phyloP scores from a whole-genome alignment of 2,888 invertebrate genomes.

The Yponomeuta malinellus region DNA sequence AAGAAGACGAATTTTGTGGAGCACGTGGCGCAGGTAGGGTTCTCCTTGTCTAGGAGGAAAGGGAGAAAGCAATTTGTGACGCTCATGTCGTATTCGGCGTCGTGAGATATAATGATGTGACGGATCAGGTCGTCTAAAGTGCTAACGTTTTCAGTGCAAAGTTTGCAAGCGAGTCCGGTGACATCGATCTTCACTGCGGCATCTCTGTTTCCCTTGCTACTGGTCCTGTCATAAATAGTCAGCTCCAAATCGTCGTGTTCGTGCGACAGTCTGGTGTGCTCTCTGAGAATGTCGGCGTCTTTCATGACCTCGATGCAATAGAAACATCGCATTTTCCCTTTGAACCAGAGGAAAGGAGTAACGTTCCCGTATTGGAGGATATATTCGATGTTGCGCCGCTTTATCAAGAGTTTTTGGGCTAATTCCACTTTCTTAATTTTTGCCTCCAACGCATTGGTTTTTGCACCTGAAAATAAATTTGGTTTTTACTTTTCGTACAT shows the following conservation, averaged over 20 bases:
- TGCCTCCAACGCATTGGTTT: conserved; percentile 55
- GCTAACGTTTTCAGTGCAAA: conserved; percentile 42
- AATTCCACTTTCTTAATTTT: conserved; percentile 60
- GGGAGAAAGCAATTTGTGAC: conserved; percentile 63
- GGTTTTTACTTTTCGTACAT: conserved; percentile 19
- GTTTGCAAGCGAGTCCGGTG: conserved; percentile 51
- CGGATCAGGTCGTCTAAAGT: conserved; percentile 59
- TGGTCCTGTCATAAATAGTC: conserved; percentile 54
- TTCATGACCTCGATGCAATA: conserved; percentile 59
- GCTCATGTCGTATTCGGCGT: conserved; percentile 60
- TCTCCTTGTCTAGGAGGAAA: conserved; percentile 57
- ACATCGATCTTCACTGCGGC: conserved; percentile 68
- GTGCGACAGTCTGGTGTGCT: conserved; percentile 49
- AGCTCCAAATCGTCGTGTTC: conserved; percentile 56
- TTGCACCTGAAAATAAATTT: conserved; percentile 64
- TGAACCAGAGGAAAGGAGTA: conserved; percentile 66
- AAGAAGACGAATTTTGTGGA: conserved; percentile 62
- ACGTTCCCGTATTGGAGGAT: conserved; percentile 61
- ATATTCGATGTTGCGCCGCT: conserved; percentile 61
- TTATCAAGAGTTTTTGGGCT: conserved; percentile 51
- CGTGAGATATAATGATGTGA: conserved; percentile 64
- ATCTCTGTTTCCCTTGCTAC: conserved; percentile 61
- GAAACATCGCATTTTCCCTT: conserved; percentile 60
- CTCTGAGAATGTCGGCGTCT: conserved; percentile 46
- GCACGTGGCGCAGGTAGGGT: conserved; percentile 59